Evolutionary conservation across 2,113 vertebrate species (phyloP).

Genomic region (Echinops telfairi): DNA sequence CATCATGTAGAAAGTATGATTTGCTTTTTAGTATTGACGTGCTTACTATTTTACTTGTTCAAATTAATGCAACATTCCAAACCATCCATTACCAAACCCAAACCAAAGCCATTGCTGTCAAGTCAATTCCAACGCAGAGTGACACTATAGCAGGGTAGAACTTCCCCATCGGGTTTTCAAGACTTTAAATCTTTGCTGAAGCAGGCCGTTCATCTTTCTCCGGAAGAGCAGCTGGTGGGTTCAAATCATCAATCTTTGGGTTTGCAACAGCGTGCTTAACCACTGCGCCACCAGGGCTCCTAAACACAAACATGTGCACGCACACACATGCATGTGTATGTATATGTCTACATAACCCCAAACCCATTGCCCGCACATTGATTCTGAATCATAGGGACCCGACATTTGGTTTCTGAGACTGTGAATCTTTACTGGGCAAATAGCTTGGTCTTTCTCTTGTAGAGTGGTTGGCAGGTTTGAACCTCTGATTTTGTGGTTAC

Average conservation of each 20-base stretch:
- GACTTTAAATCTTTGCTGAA: background rate
- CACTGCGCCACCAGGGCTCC: background rate
- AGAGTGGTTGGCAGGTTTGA: too few species aligned
- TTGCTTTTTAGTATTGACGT: background rate
- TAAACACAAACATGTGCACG: too few species aligned
- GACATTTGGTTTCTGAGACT: too few species aligned
- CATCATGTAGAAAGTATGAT: slow-evolving; percentile 31
- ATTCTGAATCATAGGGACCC: too few species aligned
- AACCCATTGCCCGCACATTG: too few species aligned
- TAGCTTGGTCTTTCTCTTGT: too few species aligned
- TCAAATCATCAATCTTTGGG: background rate
- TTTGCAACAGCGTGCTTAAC: background rate
- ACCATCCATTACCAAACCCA: background rate
- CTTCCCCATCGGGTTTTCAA: background rate
- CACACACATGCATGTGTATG: too few species aligned
- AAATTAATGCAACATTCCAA: slow-evolving; percentile 47
- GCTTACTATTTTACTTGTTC: slow-evolving; percentile 48
- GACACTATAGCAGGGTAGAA: background rate
- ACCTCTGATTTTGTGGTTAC: too few species aligned
- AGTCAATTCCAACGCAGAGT: background rate
- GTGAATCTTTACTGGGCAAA: too few species aligned
- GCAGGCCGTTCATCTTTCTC: background rate
- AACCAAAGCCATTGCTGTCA: background rate
- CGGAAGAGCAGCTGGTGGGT: background rate
- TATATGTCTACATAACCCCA: too few species aligned